Base-by-base conservation (phyloP, 2,113 vertebrate genomes). In the Peromyscus leucopus region DNA sequence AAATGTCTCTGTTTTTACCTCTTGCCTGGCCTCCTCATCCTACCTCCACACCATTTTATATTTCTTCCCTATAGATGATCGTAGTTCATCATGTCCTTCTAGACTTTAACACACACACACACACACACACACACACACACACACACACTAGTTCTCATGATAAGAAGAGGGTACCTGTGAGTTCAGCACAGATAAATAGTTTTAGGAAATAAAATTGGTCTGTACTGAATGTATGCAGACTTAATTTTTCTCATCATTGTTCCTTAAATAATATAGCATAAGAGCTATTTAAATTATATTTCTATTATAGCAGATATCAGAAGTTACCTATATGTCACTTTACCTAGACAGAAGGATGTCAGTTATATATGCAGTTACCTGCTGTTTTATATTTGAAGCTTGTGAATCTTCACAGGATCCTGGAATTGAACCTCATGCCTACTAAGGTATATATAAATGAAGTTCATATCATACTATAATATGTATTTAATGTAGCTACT, bases 401-500 rank as follows among this genome's bases (percentile, higher is more conserved):
- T 84, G 42, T 90, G 26, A 31, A 42, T 67, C 26, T 75, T 2
- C 26, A 76, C 8, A 4, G 36, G 7, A 26, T 42, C 16, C 9
- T 57, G 57, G 19, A 51, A 33, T 21, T 13, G 39, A 33, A 19
- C 28, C 11, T 5, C 1, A 26, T 84, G 69, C 28, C 76, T 76
- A 36, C 2, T 0, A 65, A 46, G 5, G 4, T 4, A 16, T 31
- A 39, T 16, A 7, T 11, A 83, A 36, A 75, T 0, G 10, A 1
- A 57, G 7, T 55, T 80, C 76, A 33, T 89, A 19, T 78, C 69
- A 63, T 63, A 85, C 5, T 2, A 10, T 82, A 63, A 33, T 84
- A n/a, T 5, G 6, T 59, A 46, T 89, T 85, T 93, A 95, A 94
- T 90, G 83, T 86, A 91, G 33, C 2, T 4, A 57, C 63, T 12